Base-by-base conservation (phyloP, 2,113 vertebrate species). In the Cercocebus atys region DNA sequence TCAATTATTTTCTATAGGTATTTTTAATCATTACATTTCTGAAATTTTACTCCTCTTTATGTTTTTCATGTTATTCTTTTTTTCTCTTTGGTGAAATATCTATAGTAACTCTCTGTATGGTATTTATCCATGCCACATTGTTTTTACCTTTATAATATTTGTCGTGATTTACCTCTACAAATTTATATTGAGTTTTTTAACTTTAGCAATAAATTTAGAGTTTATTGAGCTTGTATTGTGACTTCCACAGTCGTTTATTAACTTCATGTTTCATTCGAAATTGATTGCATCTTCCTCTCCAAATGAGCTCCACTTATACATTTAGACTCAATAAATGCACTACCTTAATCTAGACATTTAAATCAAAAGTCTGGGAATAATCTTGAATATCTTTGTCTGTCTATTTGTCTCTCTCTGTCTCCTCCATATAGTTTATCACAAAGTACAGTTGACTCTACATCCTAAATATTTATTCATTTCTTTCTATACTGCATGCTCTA, bases 101-200 rank as follows among this genome's bases (percentile, higher is more conserved):
- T 27, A 6, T 50, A n/a, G 43, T 94, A 75, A 94, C 52, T 82
- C 30, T 59, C 43, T 50, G 40, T 35, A 27, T 64, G 14, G 43
- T 75, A 64, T 43, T n/a, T 90, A n/a, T 94, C 83, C 47, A 55
- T 66, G 55, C 57, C 13, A 45, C 75, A 11, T 66, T 66, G 43
- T n/a, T 94, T 90, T 90, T 47, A 83, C 68, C 30, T 94, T 76
- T 76, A 43, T 75, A 76, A 76, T 11, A 43, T 76, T 73, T 83
- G 27, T 76, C 68, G 83, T 94, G 93, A 76, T 75, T 83, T 76
- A 83, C 83, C n/a, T 83, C 70, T 55, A n/a, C 35, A 57, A 83
- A 94, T 76, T 83, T 76, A 22, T 82, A 76, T 66, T 10, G 8
- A 20, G 43, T 18, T 52, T 64, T 80, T 57, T 17, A 30, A 66